Conservation (phyloP, 2,888 invertebrate species). For the Lamellibrachia columna region DNA sequence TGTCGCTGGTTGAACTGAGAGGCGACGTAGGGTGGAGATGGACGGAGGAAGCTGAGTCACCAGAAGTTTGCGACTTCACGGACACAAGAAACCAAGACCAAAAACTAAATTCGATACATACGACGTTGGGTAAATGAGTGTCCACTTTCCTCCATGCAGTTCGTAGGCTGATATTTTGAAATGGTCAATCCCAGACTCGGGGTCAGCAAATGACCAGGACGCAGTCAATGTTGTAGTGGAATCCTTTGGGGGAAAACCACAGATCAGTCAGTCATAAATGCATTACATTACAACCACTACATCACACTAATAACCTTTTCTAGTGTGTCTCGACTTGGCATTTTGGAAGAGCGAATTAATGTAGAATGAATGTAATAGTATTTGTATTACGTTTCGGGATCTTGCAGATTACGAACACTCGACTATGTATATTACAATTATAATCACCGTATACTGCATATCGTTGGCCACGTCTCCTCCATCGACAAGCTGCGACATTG, state of each 20-base stretch:
- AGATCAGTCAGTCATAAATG: too few relatives aligned
- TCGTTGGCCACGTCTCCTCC: not conserved
- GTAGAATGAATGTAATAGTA: too few relatives aligned
- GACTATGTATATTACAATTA: not conserved
- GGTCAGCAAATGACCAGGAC: not conserved
- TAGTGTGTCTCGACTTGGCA: too few relatives aligned
- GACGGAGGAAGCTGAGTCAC: too few relatives aligned
- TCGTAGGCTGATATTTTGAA: conserved; percentile 18
- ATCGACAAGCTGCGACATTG: not conserved
- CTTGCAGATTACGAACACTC: not conserved
- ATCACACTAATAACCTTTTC: not conserved
- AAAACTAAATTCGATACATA: not conserved
- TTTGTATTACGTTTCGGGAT: too few relatives aligned
- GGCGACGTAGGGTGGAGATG: too few relatives aligned
- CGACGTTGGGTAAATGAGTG: not conserved
- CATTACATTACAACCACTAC: too few relatives aligned
- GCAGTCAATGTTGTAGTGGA: not conserved
- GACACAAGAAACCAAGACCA: too few relatives aligned
- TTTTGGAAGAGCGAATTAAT: too few relatives aligned
- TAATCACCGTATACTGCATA: not conserved
- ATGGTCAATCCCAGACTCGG: conserved; percentile 13
- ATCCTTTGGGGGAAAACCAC: not conserved
- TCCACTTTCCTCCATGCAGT: not conserved
- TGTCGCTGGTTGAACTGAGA: too few relatives aligned
- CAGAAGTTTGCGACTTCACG: too few relatives aligned